These are phyloP conservation scores for Lysandra coridon DNA, from an alignment of 2,888 invertebrate genomes.

Conservation along the genomic window DNA sequence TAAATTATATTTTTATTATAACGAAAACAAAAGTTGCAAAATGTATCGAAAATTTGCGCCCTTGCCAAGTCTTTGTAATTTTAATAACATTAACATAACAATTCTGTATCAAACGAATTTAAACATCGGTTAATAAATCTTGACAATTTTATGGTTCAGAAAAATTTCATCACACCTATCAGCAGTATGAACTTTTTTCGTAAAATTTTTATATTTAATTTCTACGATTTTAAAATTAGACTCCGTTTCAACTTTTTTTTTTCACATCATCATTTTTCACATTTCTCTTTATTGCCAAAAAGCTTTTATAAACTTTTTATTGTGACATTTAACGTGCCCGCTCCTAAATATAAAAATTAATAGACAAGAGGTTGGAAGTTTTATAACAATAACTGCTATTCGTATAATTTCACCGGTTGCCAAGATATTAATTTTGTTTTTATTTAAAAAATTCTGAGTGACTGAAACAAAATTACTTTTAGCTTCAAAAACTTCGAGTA, in stretches of 20 bases:
- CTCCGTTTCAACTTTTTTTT: not conserved
- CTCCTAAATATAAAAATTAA: not conserved
- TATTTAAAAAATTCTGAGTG: not conserved
- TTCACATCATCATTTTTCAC: slow-evolving; percentile 8
- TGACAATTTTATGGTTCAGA: slow-evolving; percentile 7
- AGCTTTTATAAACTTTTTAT: not conserved
- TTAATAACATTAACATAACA: slow-evolving; percentile 5
- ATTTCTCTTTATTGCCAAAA: slow-evolving; percentile 15
- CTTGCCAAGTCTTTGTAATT: slow-evolving; percentile 1
- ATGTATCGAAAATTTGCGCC: not conserved
- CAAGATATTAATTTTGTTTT: not conserved
- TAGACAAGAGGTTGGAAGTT: not conserved
- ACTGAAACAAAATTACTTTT: not conserved
- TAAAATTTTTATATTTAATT: slow-evolving; percentile 3
- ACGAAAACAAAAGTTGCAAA: not conserved
- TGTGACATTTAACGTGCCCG: not conserved
- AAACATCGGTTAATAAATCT: not conserved
- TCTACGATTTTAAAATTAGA: not conserved
- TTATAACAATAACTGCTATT: not conserved
- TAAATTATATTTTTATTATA: not conserved
- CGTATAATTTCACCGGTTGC: not conserved
- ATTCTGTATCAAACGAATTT: slow-evolving; percentile 6
- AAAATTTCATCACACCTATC: slow-evolving; percentile 9
- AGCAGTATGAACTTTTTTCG: slow-evolving; percentile 5
- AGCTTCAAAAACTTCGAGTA: not conserved